Base-by-base conservation (phyloP, 2,113 vertebrate species). In the Campylomormyrus tamandua region DNA sequence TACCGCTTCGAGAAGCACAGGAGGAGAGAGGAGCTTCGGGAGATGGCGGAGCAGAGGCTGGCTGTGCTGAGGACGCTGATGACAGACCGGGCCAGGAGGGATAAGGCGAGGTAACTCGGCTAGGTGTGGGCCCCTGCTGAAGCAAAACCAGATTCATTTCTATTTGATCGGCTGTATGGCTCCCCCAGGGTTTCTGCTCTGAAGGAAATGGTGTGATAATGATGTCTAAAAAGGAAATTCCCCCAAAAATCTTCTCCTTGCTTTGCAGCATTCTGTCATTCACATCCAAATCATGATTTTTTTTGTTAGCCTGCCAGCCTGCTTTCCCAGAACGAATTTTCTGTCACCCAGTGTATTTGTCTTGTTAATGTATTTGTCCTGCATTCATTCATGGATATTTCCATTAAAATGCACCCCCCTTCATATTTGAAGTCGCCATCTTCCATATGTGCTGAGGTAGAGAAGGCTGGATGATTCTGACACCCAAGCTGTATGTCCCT, bases 41-140 rank as follows among this genome's bases (percentile, higher is more conserved):
- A 91, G 92, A 96, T 95, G 91, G 96, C 97, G 90, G 94, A 96
- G 88, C 92, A 90, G 53, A 95, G 90, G 90, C 94, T 99, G 48
- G 95, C 96, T 84, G 93, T 97, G 93, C 89, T 98, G 90, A 97
- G 96, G 93, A 94, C 95, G 91, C 62, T 96, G 91, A 96, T 98
- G 96, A 95, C 96, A 90, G 95, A 98, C 58, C 97, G 98, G 94
- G 96, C 97, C 2, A 91, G 92, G 92, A 96, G 93, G 95, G 97
- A 98, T 94, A 96, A 93, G 94, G 95, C 97, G 94, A 96, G 98
- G 98, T 98, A 95, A 95, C 45, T 17, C 27, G 6, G n/a, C 35
- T 66, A 35, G 35, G 35, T 42, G 74, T 35, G 74, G 74, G 1
- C 74, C 35, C 74, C 74, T 39, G 74, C 74, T 39, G 74, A 7